Evolutionary conservation across 2,113 vertebrate species (phyloP), one percentile per base, ranked within the genome.

Genomic region (Hiodon alosoides): DNA sequence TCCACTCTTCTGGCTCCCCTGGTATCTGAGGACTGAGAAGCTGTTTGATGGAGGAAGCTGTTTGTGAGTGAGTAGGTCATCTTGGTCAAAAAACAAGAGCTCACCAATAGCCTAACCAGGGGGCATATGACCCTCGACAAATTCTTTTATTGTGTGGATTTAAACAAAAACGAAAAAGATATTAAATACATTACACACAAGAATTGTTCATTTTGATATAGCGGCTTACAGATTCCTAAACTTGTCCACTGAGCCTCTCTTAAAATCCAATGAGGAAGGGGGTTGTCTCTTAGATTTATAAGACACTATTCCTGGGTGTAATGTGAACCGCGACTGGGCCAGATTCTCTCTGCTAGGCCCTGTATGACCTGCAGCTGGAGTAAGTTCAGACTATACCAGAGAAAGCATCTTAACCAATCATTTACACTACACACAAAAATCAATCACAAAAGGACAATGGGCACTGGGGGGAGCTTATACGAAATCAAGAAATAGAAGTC

Each of bases 401-500:
- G 16, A 31, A 50, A 60, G 57, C 50, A 47, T 48, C 50, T 17
- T 54, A 7, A 6, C 5, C 14, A n/a, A n/a, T 60, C 69, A 67
- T 69, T 75, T 75, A 58, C 55, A 54, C 61, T 51, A 67, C 4
- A 51, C 5, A 55, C 52, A 55, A 51, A 70, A 69, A 69, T 67
- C 57, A 67, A 57, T 53, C 2, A 58, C 7, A 59, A 17, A 67
- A 47, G 55, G 14, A 67, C 55, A 69, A 54, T 50, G 67, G 73
- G 70, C 73, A 71, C 55, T 68, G 69, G 72, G 60, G 48, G 53
- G 52, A 54, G 48, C 9, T 48, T 69, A 55, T 14, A 59, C 47
- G 55, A 60, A 70, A 67, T 48, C 53, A 31, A 31, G 31, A 31
- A 67, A 76, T 60, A 69, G 73, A 51, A 57, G 46, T 67, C 73